A percentile compares a stretch with the other conserved stretches of the same genome.
Conservation (phyloP, 2,888 invertebrate species). For the Drosophila villosipedis region DNA sequence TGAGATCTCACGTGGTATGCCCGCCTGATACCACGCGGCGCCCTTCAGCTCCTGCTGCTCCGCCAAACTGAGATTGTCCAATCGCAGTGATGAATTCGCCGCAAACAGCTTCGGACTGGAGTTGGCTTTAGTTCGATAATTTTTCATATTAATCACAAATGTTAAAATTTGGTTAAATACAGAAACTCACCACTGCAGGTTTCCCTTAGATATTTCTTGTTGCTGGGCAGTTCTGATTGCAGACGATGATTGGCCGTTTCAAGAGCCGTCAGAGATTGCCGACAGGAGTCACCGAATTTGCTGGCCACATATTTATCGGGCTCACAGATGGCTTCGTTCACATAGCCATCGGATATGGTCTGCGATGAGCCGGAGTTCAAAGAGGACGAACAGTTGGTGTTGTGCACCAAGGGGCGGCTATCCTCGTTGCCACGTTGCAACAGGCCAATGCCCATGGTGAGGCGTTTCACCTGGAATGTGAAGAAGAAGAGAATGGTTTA, state of each 20-base stretch:
- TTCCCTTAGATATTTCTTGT: slow-evolving; percentile 85
- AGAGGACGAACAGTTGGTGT: slow-evolving; percentile 86
- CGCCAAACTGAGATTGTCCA: slow-evolving; percentile 89
- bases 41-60: slow-evolving; percentile 93
- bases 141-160: neutral
- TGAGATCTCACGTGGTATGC: slow-evolving; percentile 97
- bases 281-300: slow-evolving; percentile 85
- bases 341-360: slow-evolving; percentile 91
- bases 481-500: slow-evolving; percentile 1
- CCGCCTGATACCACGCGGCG: slow-evolving; percentile 98
- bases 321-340: slow-evolving; percentile 92
- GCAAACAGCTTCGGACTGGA: slow-evolving; percentile 86
- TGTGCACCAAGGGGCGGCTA: slow-evolving; percentile 91
- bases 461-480: slow-evolving; percentile 87
- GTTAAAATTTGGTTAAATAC: neutral
- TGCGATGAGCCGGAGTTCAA: slow-evolving; percentile 89
- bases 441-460: slow-evolving; percentile 92
- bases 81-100: slow-evolving; percentile 83
- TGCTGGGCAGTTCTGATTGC: slow-evolving; percentile 82
- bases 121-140: slow-evolving; percentile 76
- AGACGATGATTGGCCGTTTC: slow-evolving; percentile 81
- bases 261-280: slow-evolving; percentile 85
- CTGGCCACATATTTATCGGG: slow-evolving; percentile 86
- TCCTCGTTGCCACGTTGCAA: slow-evolving; percentile 89
- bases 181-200: slow-evolving; percentile 82